Base-by-base conservation (phyloP, 2,888 invertebrate genomes). In the Lottia gigantea region DNA sequence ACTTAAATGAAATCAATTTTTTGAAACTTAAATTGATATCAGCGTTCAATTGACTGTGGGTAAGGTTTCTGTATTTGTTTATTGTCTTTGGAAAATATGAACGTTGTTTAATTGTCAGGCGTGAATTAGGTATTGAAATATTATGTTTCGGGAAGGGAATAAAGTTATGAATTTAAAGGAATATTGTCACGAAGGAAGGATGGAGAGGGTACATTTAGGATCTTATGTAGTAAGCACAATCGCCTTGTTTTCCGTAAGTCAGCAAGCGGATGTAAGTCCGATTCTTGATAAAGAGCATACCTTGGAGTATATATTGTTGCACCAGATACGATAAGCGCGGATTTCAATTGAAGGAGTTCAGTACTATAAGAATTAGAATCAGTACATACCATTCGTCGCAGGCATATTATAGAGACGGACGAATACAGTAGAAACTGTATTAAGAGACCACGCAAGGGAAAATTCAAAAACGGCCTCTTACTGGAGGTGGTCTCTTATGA, bases 31-130 rank as follows among this genome's bases (percentile, higher is more conserved):
- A 47, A 16, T 47, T 6, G 0, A 15, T 47, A 2, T 15, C 14
- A 47, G 14, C 47, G 14, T 47, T 47, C 16, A 2, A 47, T 47
- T n/a, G n/a, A n/a, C n/a, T n/a, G n/a, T n/a, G n/a, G n/a, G n/a
- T n/a, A n/a, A 47, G 16, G 2, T 47, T 47, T 15, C 16, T 47
- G 47, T 47, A 47, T 14, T 47, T n/a, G 7, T n/a, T 14, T 16
- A 47, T 47, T 16, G 47, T 47, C n/a, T 47, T 47, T n/a, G 47
- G 47, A 47, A 47, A 47, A n/a, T 16, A 47, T 47, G 47, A 47
- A 16, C n/a, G 3, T 14, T n/a, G 47, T 47, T n/a, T 47, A n/a
- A 47, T 47, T 0, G 15, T 47, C 14, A 47, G 15, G n/a, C 47
- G 47, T 16, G 15, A 7, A 47, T n/a, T n/a, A 14, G 16, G 47